Percentiles rank a stretch among this genome's conserved stretches.
phyloP scores from a whole-genome alignment of 2,797 vertebrate species.

The Sebastes variabilis region DNA sequence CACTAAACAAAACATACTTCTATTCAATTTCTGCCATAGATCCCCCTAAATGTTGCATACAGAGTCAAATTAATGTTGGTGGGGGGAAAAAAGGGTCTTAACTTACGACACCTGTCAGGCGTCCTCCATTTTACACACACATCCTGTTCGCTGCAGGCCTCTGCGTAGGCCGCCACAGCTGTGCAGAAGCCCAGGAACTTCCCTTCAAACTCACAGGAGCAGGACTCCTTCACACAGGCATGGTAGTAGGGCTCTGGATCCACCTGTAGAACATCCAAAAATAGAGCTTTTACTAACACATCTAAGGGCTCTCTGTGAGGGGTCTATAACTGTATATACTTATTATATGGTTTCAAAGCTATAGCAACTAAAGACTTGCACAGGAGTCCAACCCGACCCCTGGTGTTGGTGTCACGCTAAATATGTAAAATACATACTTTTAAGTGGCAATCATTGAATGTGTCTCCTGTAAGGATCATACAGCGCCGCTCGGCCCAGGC shows the following conservation, averaged over 20 bases:
- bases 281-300: background rate
- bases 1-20: too few relatives aligned
- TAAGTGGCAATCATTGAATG: slow-evolving; percentile 82
- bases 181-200: slow-evolving; percentile 90
- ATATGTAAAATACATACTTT: slow-evolving; percentile 72
- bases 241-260: slow-evolving; percentile 84
- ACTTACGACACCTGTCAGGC: slow-evolving; percentile 88
- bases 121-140: slow-evolving; percentile 87
- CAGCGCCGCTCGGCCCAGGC: slow-evolving; percentile 87
- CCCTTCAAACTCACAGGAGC: slow-evolving; percentile 87
- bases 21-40: too few relatives aligned
- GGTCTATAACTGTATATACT: background rate
- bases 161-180: slow-evolving; percentile 85
- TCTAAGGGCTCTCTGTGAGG: background rate
- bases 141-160: slow-evolving; percentile 81
- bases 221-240: slow-evolving; percentile 86
- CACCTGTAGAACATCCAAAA: slow-evolving; percentile 72
- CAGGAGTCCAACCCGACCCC: background rate
- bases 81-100: background rate
- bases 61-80: too few relatives aligned
- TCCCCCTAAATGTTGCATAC: too few relatives aligned
- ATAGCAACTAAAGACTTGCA: background rate
- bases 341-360: background rate
- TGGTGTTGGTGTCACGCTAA: background rate
- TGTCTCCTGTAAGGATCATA: slow-evolving; percentile 79